A percentile compares a stretch with the other conserved stretches of the same genome.
phyloP scores from a whole-genome alignment of 2,888 invertebrate genomes.

The Cosmia trapezina region DNA sequence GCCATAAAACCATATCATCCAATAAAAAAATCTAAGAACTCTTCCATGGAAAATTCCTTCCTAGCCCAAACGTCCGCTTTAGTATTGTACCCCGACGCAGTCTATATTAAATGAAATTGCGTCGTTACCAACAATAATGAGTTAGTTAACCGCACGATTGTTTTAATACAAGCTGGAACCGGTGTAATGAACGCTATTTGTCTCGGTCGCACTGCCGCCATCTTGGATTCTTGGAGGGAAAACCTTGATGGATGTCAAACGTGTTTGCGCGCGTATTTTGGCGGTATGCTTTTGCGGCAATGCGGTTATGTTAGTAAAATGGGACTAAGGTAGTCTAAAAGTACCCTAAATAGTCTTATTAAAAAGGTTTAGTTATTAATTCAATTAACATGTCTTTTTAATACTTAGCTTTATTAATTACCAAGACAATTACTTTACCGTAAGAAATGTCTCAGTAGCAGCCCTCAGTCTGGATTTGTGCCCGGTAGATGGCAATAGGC shows the following conservation, averaged over 20 bases:
- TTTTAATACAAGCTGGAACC: slow-evolving; percentile 70
- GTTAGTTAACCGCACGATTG: slow-evolving; percentile 74
- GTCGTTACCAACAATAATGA: slow-evolving; percentile 75
- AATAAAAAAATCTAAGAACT: background rate
- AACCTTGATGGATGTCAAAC: slow-evolving; percentile 54
- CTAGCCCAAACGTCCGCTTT: background rate
- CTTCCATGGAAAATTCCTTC: background rate
- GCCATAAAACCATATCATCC: background rate
- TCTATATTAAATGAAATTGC: slow-evolving; percentile 74
- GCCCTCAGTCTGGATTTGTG: no score
- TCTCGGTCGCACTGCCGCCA: slow-evolving; percentile 59
- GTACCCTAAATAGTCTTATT: background rate
- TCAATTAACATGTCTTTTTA: background rate
- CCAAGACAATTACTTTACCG: no score
- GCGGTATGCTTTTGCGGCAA: background rate
- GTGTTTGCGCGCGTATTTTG: slow-evolving; percentile 21
- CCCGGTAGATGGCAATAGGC: background rate
- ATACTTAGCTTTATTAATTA: no score
- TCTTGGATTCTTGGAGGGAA: slow-evolving; percentile 62
- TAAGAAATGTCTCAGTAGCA: background rate
- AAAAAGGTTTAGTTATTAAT: background rate
- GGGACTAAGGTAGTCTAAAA: background rate
- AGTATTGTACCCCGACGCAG: slow-evolving; percentile 26
- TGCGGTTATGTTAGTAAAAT: slow-evolving; percentile 8
- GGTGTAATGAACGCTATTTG: slow-evolving; percentile 69